Percentiles rank a stretch among this genome's conserved stretches.
phyloP scores from a whole-genome alignment of 92 coral and sea anemone species.

The Heliopora coerulea region DNA sequence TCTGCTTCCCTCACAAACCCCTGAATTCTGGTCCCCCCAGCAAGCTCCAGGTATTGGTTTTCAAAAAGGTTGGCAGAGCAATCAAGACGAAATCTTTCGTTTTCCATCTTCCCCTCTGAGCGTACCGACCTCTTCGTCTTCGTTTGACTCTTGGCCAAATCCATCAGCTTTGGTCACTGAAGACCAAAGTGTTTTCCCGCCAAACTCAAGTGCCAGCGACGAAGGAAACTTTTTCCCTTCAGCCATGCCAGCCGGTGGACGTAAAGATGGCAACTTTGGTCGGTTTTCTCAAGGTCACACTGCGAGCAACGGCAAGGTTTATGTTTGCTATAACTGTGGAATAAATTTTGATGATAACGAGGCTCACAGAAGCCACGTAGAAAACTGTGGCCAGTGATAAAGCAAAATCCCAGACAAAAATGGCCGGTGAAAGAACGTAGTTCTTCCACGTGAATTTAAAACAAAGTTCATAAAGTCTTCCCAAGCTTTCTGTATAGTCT shows the following conservation, averaged over 20 bases:
- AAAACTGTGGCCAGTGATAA: constrained; percentile 10
- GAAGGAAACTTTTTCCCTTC: constrained; percentile 15
- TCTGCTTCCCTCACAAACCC: constrained; percentile 69
- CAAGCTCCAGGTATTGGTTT: constrained; percentile 46
- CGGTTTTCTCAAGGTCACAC: constrained; percentile 12
- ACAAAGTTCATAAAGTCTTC: too few species aligned
- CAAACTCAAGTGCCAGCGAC: constrained; percentile 12
- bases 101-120: constrained; percentile 37
- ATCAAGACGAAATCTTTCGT: constrained; percentile 37
- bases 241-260: background rate
- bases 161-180: background rate
- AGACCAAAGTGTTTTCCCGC: constrained; percentile 2
- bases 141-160: constrained; percentile 80
- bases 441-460: background rate
- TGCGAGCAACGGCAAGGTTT: constrained; percentile 13
- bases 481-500: too few species aligned
- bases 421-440: too few species aligned
- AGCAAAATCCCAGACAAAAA: too few species aligned
- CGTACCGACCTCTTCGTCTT: constrained; percentile 44
- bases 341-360: constrained; percentile 25
- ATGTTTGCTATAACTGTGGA: constrained; percentile 34
- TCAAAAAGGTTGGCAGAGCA: constrained; percentile 33
- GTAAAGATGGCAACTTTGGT: background rate
- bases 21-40: constrained; percentile 83
- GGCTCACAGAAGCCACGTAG: constrained; percentile 26